These are phyloP conservation scores for Cirrhinus molitorella DNA, from an alignment of 2,797 vertebrate genomes.

Conservation along the genomic window DNA sequence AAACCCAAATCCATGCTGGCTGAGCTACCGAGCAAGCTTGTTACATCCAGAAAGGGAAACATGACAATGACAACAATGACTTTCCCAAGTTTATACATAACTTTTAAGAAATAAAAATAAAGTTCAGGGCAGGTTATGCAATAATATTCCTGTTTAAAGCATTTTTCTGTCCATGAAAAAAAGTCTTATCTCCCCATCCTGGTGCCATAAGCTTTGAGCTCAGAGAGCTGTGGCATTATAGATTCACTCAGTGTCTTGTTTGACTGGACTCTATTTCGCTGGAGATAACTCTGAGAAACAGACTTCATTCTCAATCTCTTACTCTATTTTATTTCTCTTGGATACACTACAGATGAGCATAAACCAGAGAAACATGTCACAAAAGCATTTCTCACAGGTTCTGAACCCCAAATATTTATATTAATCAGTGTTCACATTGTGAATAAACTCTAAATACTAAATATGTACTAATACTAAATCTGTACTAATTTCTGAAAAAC, in stretches of 20 bases:
- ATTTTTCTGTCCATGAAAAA: neutral
- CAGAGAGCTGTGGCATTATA: constrained; percentile 24
- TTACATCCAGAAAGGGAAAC: too few relatives aligned
- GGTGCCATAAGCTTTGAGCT: neutral
- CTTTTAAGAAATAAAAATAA: neutral
- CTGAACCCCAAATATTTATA: neutral
- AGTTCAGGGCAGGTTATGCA: neutral
- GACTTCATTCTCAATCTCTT: neutral
- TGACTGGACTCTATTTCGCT: constrained; percentile 14
- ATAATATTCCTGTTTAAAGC: neutral
- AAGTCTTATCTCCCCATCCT: neutral
- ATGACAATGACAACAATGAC: too few relatives aligned
- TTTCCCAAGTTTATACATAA: neutral
- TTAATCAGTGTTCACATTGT: too few relatives aligned
- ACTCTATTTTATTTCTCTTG: neutral
- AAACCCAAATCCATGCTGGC: too few relatives aligned
- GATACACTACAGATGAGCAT: neutral
- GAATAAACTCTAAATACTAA: neutral
- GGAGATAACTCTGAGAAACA: neutral
- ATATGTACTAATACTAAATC: neutral
- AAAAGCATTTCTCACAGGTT: neutral
- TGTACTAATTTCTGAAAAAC: too few relatives aligned
- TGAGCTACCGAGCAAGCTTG: too few relatives aligned
- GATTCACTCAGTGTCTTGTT: constrained; percentile 24
- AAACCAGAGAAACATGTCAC: neutral